Base-by-base conservation (phyloP, 2,888 invertebrate species). In the Acanthococcus lagerstroemiae region DNA sequence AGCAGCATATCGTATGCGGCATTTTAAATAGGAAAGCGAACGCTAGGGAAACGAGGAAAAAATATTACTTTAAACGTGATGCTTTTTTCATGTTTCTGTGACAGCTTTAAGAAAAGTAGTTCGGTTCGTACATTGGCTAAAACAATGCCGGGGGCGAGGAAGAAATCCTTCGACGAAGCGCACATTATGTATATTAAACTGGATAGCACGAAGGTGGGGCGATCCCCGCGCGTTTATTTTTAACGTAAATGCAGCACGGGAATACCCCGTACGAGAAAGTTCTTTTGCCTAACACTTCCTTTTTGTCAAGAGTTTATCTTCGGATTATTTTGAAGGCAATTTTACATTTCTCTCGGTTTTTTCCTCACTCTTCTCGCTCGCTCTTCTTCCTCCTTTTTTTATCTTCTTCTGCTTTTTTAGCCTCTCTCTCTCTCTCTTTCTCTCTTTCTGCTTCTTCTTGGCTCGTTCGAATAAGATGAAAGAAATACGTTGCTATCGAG, bases 71-170 rank as follows among this genome's bases (percentile, higher is more conserved):
- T 61, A 61, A 50, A 61, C 61, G 61, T 61, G 61, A 61, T 61
- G 61, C 61, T 61, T 61, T 61, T 61, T 61, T 48, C 61, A 61
- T 61, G 61, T 61, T 61, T 50, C 48, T 61, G 61, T 61, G 61
- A 61, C 61, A 61, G 61, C 61, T 61, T 61, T 61, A 61, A 61
- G 61, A 61, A 48, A 50, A 61, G 48, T 48, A 61, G 61, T 55
- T 22, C 61, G 27, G 61, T 19, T 21, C 19, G 45, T 50, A 48
- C 61, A 25, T 26, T 27, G 50, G 25, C 61, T 61, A 61, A 61
- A 50, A 61, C 61, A 61, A 61, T 61, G 61, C 61, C 61, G 61
- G 26, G 26, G 52, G 50, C 50, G 61, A 21, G 12, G 48, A 26
- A 19, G 15, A 44, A n/a, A 22, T 30, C 27, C 45, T 21, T 57